Base-by-base conservation (phyloP, 2,113 vertebrate species). In the Rhodinocichla rosea region DNA sequence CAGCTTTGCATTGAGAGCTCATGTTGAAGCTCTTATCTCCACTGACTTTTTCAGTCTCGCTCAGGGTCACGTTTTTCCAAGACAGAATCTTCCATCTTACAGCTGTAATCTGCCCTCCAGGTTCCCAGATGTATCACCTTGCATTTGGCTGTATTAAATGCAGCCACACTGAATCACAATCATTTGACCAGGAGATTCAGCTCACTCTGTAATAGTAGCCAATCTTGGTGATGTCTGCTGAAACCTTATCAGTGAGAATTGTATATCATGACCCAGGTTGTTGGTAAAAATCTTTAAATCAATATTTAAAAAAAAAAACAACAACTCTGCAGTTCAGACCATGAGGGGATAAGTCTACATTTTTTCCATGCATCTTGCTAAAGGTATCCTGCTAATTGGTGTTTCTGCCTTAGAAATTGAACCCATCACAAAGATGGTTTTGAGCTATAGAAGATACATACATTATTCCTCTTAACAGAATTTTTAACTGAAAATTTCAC, bases 61-160 rank as follows among this genome's bases (percentile, higher is more conserved):
- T 83, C 77, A 60, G 89, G 94, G 94, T 96, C 78, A 56, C 26
- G 60, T 89, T 95, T 96, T 95, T 95, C 92, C 92, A 92, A 92
- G 83, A 73, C 80, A 75, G 89, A 95, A 88, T 87, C 92, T 92
- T 95, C 79, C 86, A 73, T 71, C 81, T 87, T 84, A 44, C 23
- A 94, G 92, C 83, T 69, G 77, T 75, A 91, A 95, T 87, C 96
- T 95, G 94, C 89, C 80, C 91, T 82, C 69, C 3, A 6, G 64
- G 91, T 97, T 97, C 95, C 96, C 96, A 97, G 96, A 84, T 97
- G 95, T 96, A 96, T 97, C 95, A 27, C 87, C 77, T 96, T 97
- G 89, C 96, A 82, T 75, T 94, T 75, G 91, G 37, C 89, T 92
- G 80, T 89, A 94, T 97, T 97, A 96, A 96, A 91, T 95, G 94